A percentile compares a stretch with the other conserved stretches of the same genome.
Conservation (phyloP, 1,140 invertebrate genomes). For the Drosophila kanapiae region DNA sequence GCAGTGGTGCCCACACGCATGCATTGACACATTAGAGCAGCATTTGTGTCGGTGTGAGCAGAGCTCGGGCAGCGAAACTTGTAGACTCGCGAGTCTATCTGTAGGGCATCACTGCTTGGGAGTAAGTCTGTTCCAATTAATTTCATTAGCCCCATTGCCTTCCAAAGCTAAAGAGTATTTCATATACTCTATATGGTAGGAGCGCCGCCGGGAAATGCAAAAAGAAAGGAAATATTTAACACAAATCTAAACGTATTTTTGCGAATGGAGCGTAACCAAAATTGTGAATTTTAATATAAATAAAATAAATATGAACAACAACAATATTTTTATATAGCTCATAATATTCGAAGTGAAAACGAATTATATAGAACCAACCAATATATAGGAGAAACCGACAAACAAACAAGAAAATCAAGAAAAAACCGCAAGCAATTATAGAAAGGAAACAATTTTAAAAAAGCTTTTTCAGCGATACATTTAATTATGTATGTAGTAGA, state of each 20-base stretch:
- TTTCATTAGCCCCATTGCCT: neutral
- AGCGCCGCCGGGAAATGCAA: constrained; percentile 31
- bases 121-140: no score
- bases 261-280: constrained; percentile 57
- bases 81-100: no score
- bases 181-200: constrained; percentile 21
- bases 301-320: constrained; percentile 61
- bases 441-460: constrained; percentile 73
- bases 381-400: constrained; percentile 22
- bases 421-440: constrained; percentile 68
- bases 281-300: constrained; percentile 81
- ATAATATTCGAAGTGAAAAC: constrained; percentile 50
- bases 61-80: no score
- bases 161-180: constrained; percentile 41
- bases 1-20: no score
- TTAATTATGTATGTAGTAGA: constrained; percentile 70
- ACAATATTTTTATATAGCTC: constrained; percentile 79
- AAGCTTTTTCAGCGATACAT: constrained; percentile 69
- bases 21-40: no score
- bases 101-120: no score
- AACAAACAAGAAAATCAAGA: constrained; percentile 29
- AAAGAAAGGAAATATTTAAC: constrained; percentile 32
- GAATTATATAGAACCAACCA: constrained; percentile 52
- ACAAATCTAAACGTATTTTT: constrained; percentile 54
- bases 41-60: no score